Percentiles rank a stretch among this genome's conserved stretches.
These are phyloP conservation scores for Sturmia bella DNA, from an alignment of 2,888 invertebrate genomes.

Conservation along the genomic window DNA sequence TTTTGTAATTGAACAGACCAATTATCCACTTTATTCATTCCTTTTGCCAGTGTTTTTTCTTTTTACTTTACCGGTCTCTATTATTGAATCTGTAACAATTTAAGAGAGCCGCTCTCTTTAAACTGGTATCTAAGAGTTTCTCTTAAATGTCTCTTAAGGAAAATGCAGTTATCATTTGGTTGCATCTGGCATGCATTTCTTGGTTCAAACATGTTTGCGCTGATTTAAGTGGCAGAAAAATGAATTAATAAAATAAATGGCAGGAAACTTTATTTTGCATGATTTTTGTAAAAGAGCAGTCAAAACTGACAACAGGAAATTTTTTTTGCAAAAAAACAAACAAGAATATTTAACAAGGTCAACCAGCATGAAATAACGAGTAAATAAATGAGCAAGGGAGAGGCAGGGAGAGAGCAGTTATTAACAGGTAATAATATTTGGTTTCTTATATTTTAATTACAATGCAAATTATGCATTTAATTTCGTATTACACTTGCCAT, in stretches of 20 bases:
- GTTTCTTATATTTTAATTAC: background rate
- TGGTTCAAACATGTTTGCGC: constrained; percentile 50
- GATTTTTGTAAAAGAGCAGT: constrained; percentile 15
- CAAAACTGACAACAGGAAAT: constrained; percentile 38
- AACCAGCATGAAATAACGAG: background rate
- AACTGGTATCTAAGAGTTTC: background rate
- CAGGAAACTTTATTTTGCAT: constrained; percentile 7
- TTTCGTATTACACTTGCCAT: background rate
- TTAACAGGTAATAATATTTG: constrained; percentile 5
- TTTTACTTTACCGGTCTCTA: constrained; percentile 57
- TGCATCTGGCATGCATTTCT: constrained; percentile 23
- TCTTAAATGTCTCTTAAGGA: constrained; percentile 1
- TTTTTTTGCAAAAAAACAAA: constrained; percentile 15
- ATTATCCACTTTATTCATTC: background rate
- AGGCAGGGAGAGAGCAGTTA: background rate
- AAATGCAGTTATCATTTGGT: background rate
- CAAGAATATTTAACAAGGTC: constrained; percentile 44
- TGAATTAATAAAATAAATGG: background rate
- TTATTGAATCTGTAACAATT: background rate
- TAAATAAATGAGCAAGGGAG: too few relatives aligned
- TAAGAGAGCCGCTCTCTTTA: background rate
- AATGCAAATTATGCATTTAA: background rate
- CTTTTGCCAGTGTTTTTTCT: background rate
- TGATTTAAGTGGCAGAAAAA: background rate
- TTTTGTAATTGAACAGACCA: too few relatives aligned